Evolutionary conservation across 1,140 invertebrate genomes (phyloP), one percentile per base, ranked within the genome.

Genomic region (Rhizoglyphus robini): DNA sequence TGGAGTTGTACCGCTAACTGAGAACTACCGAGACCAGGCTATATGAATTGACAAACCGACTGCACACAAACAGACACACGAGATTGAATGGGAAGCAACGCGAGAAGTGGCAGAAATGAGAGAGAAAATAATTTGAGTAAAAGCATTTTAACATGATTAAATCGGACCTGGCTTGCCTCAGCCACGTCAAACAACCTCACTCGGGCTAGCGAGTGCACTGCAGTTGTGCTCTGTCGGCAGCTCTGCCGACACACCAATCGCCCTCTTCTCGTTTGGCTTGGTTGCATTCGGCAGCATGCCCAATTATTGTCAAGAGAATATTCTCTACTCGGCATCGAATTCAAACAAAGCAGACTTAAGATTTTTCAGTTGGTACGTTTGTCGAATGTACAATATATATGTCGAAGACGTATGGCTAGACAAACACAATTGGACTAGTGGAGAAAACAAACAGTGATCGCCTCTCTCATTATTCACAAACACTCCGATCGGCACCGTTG

Each of bases 111-210:
- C n/a, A n/a, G n/a, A n/a, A n/a, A n/a, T n/a, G 34, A 54, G 60
- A 29, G 47, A n/a, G 54, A 68, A 68, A 68, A 47, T 68, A 63
- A 68, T 68, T 68, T 68, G 63, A 68, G 67, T 68, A 68, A 68
- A 65, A 68, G 67, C 67, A 68, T 68, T 68, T 68, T 68, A 68
- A 68, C 67, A 31, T 68, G 67, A 68, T 68, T 68, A 68, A 57
- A 66, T 66, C 34, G 63, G 58, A 32, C 58, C 58, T 60, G 29
- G 27, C 41, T 60, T 27, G n/a, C 46, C 30, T 3, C 11, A 46
- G 5, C 4, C 36, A 47, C 20, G 30, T 20, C 58, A 5, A 27
- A 48, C 36, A 48, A 5, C 4, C 41, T 47, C 58, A 60, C 58
- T 11, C 58, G 25, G 8, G 20, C 5, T 20, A 8, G 5, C 58